Conservation (phyloP, 2,888 invertebrate genomes). For the Pseudanteris insignis region DNA sequence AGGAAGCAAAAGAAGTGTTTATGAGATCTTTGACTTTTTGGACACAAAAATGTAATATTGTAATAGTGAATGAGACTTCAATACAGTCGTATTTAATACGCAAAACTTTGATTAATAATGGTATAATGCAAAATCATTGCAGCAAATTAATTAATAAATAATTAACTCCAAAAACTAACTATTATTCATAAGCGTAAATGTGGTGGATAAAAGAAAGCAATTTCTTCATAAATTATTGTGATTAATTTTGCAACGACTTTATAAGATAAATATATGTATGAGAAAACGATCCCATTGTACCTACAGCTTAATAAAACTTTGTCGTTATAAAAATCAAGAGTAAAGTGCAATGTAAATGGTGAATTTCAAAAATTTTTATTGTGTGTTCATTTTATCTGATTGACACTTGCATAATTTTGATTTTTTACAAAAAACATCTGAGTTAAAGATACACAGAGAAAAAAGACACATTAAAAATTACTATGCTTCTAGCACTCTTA, state of each 20-base stretch:
- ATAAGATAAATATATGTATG: slow-evolving; percentile 16
- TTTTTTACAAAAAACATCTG: too few species aligned
- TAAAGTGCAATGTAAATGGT: neutral
- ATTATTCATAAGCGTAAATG: slow-evolving; percentile 18
- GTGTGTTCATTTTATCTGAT: slow-evolving; percentile 4
- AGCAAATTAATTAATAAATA: slow-evolving; percentile 1
- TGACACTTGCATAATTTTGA: too few species aligned
- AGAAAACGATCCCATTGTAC: too few species aligned
- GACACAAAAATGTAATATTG: slow-evolving; percentile 39
- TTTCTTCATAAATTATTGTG: slow-evolving; percentile 52
- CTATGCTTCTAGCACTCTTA: too few species aligned
- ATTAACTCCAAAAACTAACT: slow-evolving; percentile 19
- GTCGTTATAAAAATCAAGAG: slow-evolving; percentile 10
- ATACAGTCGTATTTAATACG: slow-evolving; percentile 49
- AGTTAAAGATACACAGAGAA: too few species aligned
- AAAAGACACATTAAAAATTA: too few species aligned
- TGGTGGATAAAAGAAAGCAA: slow-evolving; percentile 40
- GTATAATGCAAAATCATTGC: too few species aligned
- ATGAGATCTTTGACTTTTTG: slow-evolving; percentile 31
- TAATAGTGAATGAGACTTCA: slow-evolving; percentile 48
- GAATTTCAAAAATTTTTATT: slow-evolving; percentile 4
- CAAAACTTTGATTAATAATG: slow-evolving; percentile 18
- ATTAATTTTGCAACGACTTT: slow-evolving; percentile 62
- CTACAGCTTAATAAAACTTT: slow-evolving; percentile 22
- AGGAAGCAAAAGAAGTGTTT: slow-evolving; percentile 28